Evolutionary conservation across 2,888 invertebrate species (phyloP), one percentile per base, ranked within the genome.

Genomic region (Nomada hirtipes): DNA sequence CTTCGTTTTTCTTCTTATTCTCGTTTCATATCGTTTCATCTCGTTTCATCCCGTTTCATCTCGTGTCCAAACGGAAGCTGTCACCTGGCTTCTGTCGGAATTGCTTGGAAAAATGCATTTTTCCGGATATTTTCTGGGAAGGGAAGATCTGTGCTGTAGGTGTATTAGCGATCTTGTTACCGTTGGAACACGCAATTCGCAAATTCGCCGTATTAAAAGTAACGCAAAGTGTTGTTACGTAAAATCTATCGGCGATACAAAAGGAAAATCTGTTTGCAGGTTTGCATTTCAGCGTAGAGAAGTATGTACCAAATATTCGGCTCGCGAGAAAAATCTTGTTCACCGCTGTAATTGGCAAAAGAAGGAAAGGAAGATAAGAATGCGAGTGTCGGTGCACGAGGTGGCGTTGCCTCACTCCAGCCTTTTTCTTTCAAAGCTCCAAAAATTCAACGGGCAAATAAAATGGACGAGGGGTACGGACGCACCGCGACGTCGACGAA

Each of bases 401-500:
- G 50, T 61, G 20, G 44, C 20, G 18, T 23, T 4, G 18, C 36
- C 26, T 47, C 20, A 13, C 15, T 42, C 50, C 13, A 36, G 36
- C 36, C 36, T 20, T 50, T 59, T 71, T 50, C 76, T 59, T 59
- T 59, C 59, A 44, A 60, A 70, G 57, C 57, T 23, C 69, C 36
- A 57, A 59, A 65, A 70, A 60, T 59, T 53, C 79, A n/a, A n/a
- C 44, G 47, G n/a, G 70, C 59, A 70, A 20, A 57, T 47, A 44
- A 29, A 59, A 65, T 64, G 52, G 59, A 29, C 44, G 59, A 70
- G 11, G 57, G 63, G 3, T 52, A 50, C 18, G 36, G 36, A 36
- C 36, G 0, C 4, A 36, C 36, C 36, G 36, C 36, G 36, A 36
- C 36, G 36, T 36, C 47, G 50, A 26, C 63, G 64, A 42, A 68